Percentiles rank a stretch among this genome's conserved stretches.
Conservation (phyloP, 2,888 invertebrate species). For the Pocota personata region DNA sequence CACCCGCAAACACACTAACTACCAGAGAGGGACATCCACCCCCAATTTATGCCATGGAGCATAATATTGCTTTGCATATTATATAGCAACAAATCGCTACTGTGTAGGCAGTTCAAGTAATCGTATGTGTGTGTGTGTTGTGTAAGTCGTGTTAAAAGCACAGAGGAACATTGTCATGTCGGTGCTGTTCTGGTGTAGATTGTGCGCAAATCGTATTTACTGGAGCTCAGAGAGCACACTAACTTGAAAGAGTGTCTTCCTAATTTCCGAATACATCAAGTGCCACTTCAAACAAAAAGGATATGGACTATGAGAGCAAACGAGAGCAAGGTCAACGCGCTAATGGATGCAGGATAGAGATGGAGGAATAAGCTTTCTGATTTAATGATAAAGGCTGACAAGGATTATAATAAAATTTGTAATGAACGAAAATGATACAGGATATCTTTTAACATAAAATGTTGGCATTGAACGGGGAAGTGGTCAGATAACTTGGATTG, state of each 20-base stretch:
- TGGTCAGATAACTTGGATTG: no score
- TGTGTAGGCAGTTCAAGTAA: neutral
- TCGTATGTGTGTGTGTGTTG: neutral
- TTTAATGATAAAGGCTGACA: neutral
- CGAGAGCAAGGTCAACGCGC: neutral
- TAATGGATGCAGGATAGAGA: neutral
- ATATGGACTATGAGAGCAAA: neutral
- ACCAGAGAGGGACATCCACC: neutral
- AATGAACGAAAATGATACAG: no score
- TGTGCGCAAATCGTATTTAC: conserved; percentile 39
- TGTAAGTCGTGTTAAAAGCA: neutral
- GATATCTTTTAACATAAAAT: no score
- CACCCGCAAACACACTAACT: neutral
- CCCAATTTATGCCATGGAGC: neutral
- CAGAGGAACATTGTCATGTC: neutral
- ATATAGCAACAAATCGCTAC: conserved; percentile 10
- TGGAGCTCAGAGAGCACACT: conserved; percentile 3
- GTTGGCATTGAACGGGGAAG: no score
- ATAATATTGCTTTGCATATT: neutral
- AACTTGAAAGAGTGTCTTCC: neutral
- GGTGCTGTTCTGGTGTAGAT: conserved; percentile 5
- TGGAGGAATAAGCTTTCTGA: neutral
- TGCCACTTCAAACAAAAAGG: neutral
- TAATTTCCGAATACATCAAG: neutral
- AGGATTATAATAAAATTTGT: no score